A percentile compares a stretch with the other conserved stretches of the same genome.
These are phyloP conservation scores for Urosaurus nigricauda DNA, from an alignment of 2,797 vertebrate species.

Conservation along the genomic window DNA sequence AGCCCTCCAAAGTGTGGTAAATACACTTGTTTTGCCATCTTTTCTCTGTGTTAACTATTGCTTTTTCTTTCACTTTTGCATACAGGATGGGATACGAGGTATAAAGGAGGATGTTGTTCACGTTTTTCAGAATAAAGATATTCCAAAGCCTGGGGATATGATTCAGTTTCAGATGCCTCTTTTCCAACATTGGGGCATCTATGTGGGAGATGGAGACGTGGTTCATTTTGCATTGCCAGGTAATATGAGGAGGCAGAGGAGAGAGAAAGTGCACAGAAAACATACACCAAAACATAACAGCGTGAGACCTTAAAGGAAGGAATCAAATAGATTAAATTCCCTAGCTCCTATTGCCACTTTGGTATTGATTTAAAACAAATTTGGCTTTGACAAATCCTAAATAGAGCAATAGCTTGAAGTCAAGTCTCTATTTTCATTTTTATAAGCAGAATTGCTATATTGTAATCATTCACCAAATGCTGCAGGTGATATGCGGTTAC, in stretches of 20 bases:
- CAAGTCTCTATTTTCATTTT: too few relatives aligned
- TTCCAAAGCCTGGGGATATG: slow-evolving; percentile 11
- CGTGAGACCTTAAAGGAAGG: neutral
- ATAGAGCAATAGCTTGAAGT: too few relatives aligned
- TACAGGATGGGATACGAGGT: neutral
- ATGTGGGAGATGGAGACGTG: neutral
- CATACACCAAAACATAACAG: neutral
- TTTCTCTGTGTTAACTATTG: neutral
- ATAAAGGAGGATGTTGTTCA: neutral
- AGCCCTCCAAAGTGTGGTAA: neutral
- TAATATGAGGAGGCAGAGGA: neutral
- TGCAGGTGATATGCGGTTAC: too few relatives aligned
- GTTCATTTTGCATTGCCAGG: neutral
- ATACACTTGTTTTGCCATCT: neutral
- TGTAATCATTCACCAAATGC: neutral
- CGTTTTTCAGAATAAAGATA: neutral
- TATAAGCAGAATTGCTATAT: too few relatives aligned
- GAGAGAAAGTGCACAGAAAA: too few relatives aligned
- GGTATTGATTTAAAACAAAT: neutral
- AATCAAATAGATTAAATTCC: neutral
- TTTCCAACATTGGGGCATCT: slow-evolving; percentile 31
- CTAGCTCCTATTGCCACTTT: neutral
- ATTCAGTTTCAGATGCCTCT: slow-evolving; percentile 14
- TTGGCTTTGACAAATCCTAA: neutral
- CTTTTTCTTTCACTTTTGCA: neutral